Conservation (phyloP, 2,113 vertebrate genomes). For the Epinephelus cyanopodus region DNA sequence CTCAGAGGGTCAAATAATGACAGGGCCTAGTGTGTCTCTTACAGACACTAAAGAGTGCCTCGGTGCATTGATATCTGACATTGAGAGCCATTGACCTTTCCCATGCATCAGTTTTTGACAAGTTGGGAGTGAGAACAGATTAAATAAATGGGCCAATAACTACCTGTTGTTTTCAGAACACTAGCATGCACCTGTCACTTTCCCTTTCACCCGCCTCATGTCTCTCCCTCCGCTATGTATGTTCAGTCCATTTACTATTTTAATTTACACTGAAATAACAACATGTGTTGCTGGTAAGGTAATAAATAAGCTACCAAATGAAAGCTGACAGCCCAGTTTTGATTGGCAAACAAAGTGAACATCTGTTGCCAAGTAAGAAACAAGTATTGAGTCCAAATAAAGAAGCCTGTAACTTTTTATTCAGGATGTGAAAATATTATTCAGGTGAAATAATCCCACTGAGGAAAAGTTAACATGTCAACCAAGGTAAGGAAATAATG, state of each 20-base stretch:
- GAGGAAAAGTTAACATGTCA: slow-evolving; percentile 3
- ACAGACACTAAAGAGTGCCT: too few species aligned
- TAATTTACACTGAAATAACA: background rate
- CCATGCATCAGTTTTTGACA: too few species aligned
- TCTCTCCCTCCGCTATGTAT: background rate
- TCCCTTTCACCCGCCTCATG: background rate
- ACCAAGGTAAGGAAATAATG: slow-evolving; percentile 12
- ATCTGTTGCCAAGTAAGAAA: background rate
- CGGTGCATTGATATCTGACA: too few species aligned
- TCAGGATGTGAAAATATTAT: background rate
- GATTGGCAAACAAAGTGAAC: slow-evolving; percentile 3
- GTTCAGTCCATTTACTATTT: background rate
- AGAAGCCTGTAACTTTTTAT: background rate
- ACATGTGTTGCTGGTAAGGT: background rate
- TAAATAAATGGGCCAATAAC: too few species aligned
- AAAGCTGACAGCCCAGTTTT: background rate
- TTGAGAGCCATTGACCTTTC: too few species aligned
- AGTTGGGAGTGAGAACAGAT: too few species aligned
- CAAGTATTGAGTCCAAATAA: background rate
- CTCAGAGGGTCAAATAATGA: too few species aligned
- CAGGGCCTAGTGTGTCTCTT: too few species aligned
- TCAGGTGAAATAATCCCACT: background rate
- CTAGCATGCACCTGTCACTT: background rate
- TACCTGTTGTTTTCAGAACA: background rate
- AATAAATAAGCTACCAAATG: background rate